Evolutionary conservation across 2,888 invertebrate genomes (phyloP).

Genomic region (Caenorhabditis becei): DNA sequence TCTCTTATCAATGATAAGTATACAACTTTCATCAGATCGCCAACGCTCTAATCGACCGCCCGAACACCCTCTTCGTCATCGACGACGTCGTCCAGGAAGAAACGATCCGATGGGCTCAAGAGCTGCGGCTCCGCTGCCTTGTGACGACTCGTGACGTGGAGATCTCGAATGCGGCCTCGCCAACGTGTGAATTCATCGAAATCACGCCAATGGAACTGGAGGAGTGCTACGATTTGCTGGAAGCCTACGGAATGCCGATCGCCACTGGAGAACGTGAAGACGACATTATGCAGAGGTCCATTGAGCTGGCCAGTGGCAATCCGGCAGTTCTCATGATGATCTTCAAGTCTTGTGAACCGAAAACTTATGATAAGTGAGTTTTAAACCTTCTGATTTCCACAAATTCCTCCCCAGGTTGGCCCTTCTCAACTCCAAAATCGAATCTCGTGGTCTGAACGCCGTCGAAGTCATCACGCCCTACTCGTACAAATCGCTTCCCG

Average conservation of each 20-base stretch:
- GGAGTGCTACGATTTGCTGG: constrained; percentile 47
- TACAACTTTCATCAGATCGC: too few relatives aligned
- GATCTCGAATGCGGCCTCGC: constrained; percentile 51
- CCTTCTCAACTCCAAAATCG: constrained; percentile 36
- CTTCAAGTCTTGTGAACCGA: constrained; percentile 50
- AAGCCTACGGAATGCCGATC: constrained; percentile 39
- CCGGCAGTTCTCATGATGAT: constrained; percentile 60
- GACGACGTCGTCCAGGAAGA: constrained; percentile 67
- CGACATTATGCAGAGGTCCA: constrained; percentile 29
- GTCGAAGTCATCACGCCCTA: constrained; percentile 59
- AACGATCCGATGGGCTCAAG: constrained; percentile 63
- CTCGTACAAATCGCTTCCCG: constrained; percentile 39
- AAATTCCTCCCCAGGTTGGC: constrained; percentile 23
- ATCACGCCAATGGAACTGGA: constrained; percentile 40
- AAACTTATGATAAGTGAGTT: constrained; percentile 45
- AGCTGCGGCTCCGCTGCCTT: constrained; percentile 59
- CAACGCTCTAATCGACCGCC: constrained; percentile 65
- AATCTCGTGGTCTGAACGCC: constrained; percentile 39
- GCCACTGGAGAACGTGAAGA: constrained; percentile 28
- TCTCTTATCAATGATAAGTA: too few relatives aligned
- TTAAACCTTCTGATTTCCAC: neutral
- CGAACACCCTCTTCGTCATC: constrained; percentile 64
- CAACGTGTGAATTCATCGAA: constrained; percentile 51
- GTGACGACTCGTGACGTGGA: constrained; percentile 58
- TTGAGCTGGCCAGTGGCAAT: constrained; percentile 56